Conservation (phyloP, 2,888 invertebrate genomes). For the Trissonchulus latispiculum region DNA sequence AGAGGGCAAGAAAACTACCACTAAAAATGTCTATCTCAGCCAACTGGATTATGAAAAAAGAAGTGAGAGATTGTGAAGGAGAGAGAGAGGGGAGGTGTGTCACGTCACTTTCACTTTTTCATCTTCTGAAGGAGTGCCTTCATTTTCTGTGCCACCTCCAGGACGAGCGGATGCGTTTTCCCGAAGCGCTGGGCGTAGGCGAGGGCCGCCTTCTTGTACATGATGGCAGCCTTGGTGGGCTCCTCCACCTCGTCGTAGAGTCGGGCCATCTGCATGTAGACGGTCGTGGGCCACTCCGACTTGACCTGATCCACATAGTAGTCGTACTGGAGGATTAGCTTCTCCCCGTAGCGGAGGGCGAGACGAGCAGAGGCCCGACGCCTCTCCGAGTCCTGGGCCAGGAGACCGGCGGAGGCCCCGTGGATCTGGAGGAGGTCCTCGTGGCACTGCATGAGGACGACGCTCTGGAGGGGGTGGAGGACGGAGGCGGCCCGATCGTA, state of each 20-base stretch:
- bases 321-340: neutral
- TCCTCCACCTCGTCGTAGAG: neutral
- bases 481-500: neutral
- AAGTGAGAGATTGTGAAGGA: too few relatives aligned
- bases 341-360: neutral
- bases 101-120: neutral
- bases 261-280: neutral
- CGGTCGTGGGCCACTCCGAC: neutral
- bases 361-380: neutral
- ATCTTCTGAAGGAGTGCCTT: neutral
- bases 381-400: neutral
- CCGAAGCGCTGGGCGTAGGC: neutral
- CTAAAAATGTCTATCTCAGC: too few relatives aligned
- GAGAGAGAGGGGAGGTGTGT: too few relatives aligned
- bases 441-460: neutral
- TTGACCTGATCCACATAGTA: neutral
- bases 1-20: too few relatives aligned
- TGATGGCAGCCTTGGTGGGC: neutral
- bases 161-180: neutral
- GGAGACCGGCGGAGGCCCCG: neutral
- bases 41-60: too few relatives aligned
- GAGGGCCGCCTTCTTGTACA: neutral
- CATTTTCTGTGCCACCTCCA: neutral
- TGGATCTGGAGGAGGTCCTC: neutral
- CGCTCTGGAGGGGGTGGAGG: neutral